Evolutionary conservation across 2,888 invertebrate genomes (phyloP).

Genomic region (Eurois occulta): DNA sequence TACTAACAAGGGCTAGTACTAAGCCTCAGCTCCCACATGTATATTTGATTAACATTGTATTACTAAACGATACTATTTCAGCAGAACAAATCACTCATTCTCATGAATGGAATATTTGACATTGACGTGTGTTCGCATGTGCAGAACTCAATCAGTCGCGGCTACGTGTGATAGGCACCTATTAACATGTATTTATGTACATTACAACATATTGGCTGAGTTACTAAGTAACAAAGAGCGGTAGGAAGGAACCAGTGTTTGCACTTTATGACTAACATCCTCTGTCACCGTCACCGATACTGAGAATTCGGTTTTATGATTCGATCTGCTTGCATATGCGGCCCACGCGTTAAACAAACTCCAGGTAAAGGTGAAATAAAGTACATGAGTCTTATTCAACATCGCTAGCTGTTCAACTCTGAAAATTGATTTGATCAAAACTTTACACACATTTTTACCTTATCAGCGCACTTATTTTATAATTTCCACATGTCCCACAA

Average conservation of each 20-base stretch:
- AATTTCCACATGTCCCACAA: slow-evolving; percentile 16
- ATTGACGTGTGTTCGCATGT: slow-evolving; percentile 67
- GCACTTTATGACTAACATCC: slow-evolving; percentile 73
- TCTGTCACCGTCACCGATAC: slow-evolving; percentile 71
- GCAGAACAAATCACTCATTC: slow-evolving; percentile 67
- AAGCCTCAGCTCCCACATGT: slow-evolving; percentile 60
- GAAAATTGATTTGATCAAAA: slow-evolving; percentile 23
- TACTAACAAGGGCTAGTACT: slow-evolving; percentile 37
- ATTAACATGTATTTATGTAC: slow-evolving; percentile 50
- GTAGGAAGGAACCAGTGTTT: slow-evolving; percentile 69
- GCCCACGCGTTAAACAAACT: slow-evolving; percentile 69
- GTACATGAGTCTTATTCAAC: slow-evolving; percentile 34
- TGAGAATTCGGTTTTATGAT: slow-evolving; percentile 70
- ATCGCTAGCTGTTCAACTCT: slow-evolving; percentile 10
- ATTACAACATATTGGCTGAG: slow-evolving; percentile 57
- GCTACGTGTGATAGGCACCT: slow-evolving; percentile 52
- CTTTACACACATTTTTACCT: slow-evolving; percentile 7
- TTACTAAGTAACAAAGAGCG: slow-evolving; percentile 66
- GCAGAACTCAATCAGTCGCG: slow-evolving; percentile 51
- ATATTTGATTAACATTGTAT: slow-evolving; percentile 66
- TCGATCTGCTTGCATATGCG: slow-evolving; percentile 65
- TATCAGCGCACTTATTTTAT: slow-evolving; percentile 23
- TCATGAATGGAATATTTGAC: slow-evolving; percentile 81
- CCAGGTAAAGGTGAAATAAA: slow-evolving; percentile 55
- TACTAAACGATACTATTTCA: slow-evolving; percentile 67